These are phyloP conservation scores for Picus viridis DNA, from an alignment of 2,797 vertebrate species.

Conservation along the genomic window DNA sequence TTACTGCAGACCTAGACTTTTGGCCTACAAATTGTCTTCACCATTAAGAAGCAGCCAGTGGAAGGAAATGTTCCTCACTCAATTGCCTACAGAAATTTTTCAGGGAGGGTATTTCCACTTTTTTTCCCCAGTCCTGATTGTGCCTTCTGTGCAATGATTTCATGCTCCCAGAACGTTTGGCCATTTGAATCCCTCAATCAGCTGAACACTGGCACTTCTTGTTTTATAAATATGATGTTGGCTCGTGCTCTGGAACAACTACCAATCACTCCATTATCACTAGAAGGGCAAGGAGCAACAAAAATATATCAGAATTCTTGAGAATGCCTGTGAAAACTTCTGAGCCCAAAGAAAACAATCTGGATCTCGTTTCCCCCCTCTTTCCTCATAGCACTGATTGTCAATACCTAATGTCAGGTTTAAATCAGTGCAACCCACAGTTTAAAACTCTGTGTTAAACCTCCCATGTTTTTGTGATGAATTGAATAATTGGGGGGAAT, in stretches of 20 bases:
- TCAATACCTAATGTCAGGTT: conserved; percentile 5
- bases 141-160: conserved; percentile 39
- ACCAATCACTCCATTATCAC: conserved; percentile 47
- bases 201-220: conserved; percentile 12
- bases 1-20: conserved; percentile 35
- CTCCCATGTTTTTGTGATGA: background rate
- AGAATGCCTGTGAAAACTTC: conserved; percentile 25
- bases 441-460: background rate
- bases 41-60: background rate
- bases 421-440: background rate
- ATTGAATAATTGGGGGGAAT: background rate
- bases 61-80: background rate
- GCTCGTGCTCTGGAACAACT: background rate
- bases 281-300: conserved; percentile 33
- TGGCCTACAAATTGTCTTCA: conserved; percentile 43
- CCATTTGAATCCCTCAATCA: conserved; percentile 42
- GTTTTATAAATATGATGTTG: conserved; percentile 31
- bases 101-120: conserved; percentile 8
- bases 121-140: background rate
- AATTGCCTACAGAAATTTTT: conserved; percentile 24
- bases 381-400: background rate
- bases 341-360: background rate
- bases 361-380: conserved; percentile 14
- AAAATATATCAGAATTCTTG: background rate
- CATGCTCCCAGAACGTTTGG: conserved; percentile 23